phyloP scores from a whole-genome alignment of 2,113 vertebrate species.

The Puma concolor region DNA sequence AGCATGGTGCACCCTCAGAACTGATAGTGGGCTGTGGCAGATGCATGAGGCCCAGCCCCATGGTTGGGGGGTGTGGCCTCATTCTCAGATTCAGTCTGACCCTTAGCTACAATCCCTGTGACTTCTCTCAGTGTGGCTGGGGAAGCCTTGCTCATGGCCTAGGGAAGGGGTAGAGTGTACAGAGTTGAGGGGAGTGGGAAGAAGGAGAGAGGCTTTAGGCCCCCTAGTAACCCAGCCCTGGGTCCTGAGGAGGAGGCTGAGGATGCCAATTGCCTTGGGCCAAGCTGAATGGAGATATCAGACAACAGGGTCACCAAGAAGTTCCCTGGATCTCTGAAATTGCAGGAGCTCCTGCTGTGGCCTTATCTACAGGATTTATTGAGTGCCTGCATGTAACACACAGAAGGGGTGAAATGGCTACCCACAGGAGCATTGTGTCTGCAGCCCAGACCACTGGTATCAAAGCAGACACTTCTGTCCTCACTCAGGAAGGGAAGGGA shows the following conservation, averaged over 20 bases:
- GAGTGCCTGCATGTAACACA: neutral
- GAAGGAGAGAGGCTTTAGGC: neutral
- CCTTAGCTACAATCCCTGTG: neutral
- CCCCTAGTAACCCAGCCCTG: neutral
- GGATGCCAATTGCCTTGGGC: neutral
- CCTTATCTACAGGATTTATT: neutral
- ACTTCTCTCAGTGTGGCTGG: neutral
- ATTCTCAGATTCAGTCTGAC: neutral
- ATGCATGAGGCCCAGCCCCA: neutral
- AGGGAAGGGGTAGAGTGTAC: neutral
- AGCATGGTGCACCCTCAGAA: neutral
- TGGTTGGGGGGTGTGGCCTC: neutral
- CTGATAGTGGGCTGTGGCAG: neutral
- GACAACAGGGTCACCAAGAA: neutral
- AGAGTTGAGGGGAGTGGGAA: neutral
- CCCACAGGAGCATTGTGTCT: neutral
- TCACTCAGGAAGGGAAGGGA: neutral
- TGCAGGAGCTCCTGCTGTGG: neutral
- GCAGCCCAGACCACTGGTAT: too few species aligned
- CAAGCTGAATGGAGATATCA: neutral
- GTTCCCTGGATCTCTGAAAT: neutral
- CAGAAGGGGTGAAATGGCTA: neutral
- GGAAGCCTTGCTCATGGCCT: neutral
- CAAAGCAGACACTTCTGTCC: neutral
- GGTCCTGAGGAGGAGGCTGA: neutral